Evolutionary conservation across 2,888 invertebrate genomes (phyloP).

Genomic region (Chironomus riparius): DNA sequence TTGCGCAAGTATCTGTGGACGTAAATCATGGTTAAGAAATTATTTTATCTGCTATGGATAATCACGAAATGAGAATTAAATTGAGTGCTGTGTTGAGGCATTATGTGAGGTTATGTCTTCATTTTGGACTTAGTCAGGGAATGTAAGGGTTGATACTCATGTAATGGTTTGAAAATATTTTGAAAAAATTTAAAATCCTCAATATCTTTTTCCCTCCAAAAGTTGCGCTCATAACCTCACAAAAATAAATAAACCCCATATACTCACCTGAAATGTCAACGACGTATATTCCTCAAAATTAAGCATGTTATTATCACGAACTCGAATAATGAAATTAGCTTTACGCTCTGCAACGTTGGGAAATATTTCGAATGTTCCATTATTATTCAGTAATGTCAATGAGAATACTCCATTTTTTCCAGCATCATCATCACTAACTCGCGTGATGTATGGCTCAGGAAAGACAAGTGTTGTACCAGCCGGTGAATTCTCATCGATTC

Average conservation of each 20-base stretch:
- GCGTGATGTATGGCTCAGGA: slow-evolving; percentile 59
- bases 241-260: too few relatives aligned
- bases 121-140: too few relatives aligned
- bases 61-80: slow-evolving; percentile 10
- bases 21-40: not conserved
- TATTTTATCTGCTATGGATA: not conserved
- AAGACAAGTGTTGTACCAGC: slow-evolving; percentile 69
- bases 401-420: slow-evolving; percentile 80
- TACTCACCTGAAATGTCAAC: slow-evolving; percentile 60
- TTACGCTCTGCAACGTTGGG: slow-evolving; percentile 74
- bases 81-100: too few relatives aligned
- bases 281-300: slow-evolving; percentile 76
- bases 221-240: too few relatives aligned
- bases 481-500: slow-evolving; percentile 71
- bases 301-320: slow-evolving; percentile 69
- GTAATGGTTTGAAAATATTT: too few relatives aligned
- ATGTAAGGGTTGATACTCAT: not conserved
- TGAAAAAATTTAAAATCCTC: too few relatives aligned
- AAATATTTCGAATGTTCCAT: slow-evolving; percentile 79
- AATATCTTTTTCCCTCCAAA: too few relatives aligned
- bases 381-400: slow-evolving; percentile 65
- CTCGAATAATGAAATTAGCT: slow-evolving; percentile 70
- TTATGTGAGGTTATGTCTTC: too few relatives aligned
- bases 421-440: slow-evolving; percentile 66
- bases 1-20: slow-evolving; percentile 59